These are phyloP conservation scores for Metallyticus violacea DNA, from an alignment of 2,888 invertebrate species.

Conservation along the genomic window DNA sequence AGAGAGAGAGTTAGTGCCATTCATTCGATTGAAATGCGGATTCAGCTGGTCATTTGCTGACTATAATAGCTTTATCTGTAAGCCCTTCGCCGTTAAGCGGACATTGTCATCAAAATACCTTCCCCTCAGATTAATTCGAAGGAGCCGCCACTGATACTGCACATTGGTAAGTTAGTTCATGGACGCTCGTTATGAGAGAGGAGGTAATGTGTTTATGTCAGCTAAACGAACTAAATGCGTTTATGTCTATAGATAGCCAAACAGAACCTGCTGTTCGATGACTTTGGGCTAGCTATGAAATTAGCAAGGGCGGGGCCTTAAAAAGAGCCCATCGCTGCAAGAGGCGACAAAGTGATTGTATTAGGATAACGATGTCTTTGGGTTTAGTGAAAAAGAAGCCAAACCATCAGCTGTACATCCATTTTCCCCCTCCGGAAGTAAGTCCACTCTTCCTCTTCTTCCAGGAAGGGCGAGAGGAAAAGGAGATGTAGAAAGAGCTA, in stretches of 20 bases:
- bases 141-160: background rate
- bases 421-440: background rate
- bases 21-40: background rate
- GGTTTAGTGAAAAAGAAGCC: background rate
- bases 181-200: too few relatives aligned
- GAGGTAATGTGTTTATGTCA: background rate
- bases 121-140: background rate
- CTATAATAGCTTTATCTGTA: background rate
- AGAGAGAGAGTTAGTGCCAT: too few relatives aligned
- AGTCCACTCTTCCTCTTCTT: background rate
- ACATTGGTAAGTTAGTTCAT: background rate
- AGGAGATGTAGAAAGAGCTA: background rate
- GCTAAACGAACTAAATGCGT: too few relatives aligned
- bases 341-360: background rate
- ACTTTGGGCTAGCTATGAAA: background rate
- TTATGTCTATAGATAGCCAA: too few relatives aligned
- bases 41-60: background rate
- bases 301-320: background rate
- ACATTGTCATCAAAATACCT: background rate
- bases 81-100: background rate
- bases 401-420: background rate
- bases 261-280: background rate
- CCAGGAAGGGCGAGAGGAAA: too few relatives aligned
- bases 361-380: constrained; percentile 2
- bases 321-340: background rate